Conservation (phyloP, 2,113 vertebrate genomes). For the Otocyon megalotis region DNA sequence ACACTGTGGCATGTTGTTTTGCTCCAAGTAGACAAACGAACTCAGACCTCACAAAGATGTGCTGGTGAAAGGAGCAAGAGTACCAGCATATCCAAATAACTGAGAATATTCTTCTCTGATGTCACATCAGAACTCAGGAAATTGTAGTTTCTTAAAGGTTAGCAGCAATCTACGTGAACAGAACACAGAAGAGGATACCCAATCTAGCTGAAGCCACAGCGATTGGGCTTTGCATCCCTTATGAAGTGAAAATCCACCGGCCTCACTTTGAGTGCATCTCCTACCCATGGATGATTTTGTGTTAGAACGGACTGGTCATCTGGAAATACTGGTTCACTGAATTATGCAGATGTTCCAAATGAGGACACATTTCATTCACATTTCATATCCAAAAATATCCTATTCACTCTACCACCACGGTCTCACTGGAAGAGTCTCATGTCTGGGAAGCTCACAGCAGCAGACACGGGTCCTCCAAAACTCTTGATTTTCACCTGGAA, state of each 20-base stretch:
- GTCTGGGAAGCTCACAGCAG: background rate
- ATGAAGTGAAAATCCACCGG: background rate
- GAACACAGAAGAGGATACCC: background rate
- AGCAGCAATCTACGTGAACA: background rate
- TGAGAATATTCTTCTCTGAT: background rate
- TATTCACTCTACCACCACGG: background rate
- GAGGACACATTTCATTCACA: background rate
- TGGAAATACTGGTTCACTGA: background rate
- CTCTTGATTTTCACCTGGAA: conserved; percentile 5
- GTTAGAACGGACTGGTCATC: background rate
- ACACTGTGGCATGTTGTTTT: background rate
- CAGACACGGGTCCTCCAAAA: background rate
- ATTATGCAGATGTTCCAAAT: background rate
- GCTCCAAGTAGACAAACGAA: background rate
- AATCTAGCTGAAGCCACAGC: background rate
- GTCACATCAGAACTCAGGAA: background rate
- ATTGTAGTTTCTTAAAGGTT: background rate
- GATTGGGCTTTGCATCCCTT: too few relatives aligned
- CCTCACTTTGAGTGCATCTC: background rate
- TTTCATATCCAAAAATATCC: background rate
- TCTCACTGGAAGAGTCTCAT: background rate
- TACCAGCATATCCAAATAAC: fast-evolving
- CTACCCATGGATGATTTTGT: background rate
- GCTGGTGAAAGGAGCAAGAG: background rate
- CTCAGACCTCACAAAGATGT: background rate